Evolutionary conservation across 2,797 vertebrate genomes (phyloP), one percentile per base, ranked within the genome.

Genomic region (Brachymystax lenok): DNA sequence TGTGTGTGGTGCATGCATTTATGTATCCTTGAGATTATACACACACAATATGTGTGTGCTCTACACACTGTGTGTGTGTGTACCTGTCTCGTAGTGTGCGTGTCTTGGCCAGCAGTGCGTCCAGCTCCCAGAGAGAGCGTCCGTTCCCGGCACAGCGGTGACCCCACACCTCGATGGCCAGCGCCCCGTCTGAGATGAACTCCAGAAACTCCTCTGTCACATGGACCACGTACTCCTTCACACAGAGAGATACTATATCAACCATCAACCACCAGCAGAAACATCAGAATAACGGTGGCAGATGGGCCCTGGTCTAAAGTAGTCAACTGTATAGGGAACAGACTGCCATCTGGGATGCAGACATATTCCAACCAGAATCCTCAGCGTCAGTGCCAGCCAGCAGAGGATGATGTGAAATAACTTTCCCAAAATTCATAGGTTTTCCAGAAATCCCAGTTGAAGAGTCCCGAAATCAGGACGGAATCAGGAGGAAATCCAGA

Each of bases 141-240:
- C 97, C 97, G 0, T 97, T 98, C 13, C 96, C 97, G 1, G 96
- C 94, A 84, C 97, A 99, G 66, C 97, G 95, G 86, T 99, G 98
- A 85, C 98, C 98, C 98, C 98, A 99, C 51, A 99, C 98, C 78
- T 99, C 98, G 80, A 99, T 96, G 8, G 97, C 96, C 88, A 99
- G 87, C 0, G 96, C 97, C 17, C 98, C 98, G 2, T 99, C 98
- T 0, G 96, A 96, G 91, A 99, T 98, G 78, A 99, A 99, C 93
- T 99, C 98, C 84, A 99, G 83, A 87, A 99, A 98, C 87, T 99
- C 98, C 81, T 99, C 98, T 0, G 96, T 96, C 76, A 99, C 96
- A 0, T 95, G 95, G 51, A 98, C 96, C 79, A 96, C 87, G 0
- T 95, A 98, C 87, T 99, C 98, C 98, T 99, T 87, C 63, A 82